Conservation (phyloP, 2,113 vertebrate species). For the Tiliqua scincoides region DNA sequence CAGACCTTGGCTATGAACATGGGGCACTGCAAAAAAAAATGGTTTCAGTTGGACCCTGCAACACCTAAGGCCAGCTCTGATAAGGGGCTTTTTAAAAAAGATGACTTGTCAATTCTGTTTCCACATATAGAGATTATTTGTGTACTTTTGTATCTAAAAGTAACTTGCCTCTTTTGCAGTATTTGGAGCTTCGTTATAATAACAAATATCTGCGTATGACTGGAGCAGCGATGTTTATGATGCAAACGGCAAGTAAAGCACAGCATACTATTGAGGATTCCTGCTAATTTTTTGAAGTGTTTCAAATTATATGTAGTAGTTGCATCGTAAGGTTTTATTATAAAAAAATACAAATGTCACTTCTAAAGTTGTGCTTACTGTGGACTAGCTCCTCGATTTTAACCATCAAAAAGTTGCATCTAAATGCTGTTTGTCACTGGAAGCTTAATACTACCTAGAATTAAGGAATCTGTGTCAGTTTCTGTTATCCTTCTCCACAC, state of each 20-base stretch:
- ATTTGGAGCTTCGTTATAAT: conserved; percentile 90
- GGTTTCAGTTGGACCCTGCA: no score
- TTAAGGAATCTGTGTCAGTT: neutral
- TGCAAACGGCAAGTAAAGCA: conserved; percentile 86
- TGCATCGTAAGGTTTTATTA: neutral
- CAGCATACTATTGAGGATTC: neutral
- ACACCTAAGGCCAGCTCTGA: no score
- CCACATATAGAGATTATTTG: neutral
- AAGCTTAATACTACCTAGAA: neutral
- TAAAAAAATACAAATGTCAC: neutral
- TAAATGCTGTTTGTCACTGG: neutral
- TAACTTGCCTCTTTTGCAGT: conserved; percentile 73
- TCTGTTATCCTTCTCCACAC: neutral
- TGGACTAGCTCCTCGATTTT: neutral
- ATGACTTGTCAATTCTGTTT: neutral
- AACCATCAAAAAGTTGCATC: neutral
- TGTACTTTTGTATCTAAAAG: neutral
- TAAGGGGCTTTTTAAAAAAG: neutral
- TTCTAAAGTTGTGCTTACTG: neutral
- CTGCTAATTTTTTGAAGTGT: neutral
- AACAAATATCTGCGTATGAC: conserved; percentile 82
- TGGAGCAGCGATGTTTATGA: conserved; percentile 84
- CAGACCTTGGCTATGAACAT: no score
- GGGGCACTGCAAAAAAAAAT: no score
- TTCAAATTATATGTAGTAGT: neutral